Evolutionary conservation across 1,140 invertebrate genomes (phyloP), one percentile per base, ranked within the genome.

Genomic region (Neoseiulus cucumeris): DNA sequence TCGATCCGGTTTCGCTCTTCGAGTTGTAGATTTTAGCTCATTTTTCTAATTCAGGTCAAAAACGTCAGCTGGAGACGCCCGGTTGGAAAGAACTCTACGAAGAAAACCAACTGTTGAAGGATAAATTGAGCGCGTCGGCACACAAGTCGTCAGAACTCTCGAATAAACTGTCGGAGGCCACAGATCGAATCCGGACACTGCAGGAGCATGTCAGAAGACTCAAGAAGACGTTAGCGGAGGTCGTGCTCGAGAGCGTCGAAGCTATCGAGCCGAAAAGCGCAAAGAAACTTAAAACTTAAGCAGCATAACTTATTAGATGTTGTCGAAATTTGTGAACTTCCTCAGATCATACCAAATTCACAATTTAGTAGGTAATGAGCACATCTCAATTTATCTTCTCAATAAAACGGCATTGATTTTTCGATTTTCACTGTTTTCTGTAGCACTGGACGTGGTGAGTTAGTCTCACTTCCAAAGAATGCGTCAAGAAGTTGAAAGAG

Each of bases 191-290:
- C 17, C 51, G 51, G 4, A 59, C 25, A 5, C 22, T 59, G 9
- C 25, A 59, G 33, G 51, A 59, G 14, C 51, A 59, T 25, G 51
- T 59, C 14, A 33, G 25, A 2, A 59, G 51, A 25, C 51, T 59
- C 51, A 59, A 59, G 51, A 59, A 59, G 22, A 59, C 51, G 14
- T 20, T 59, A 17, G 51, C 51, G 25, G 51, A 59, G 22, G 51
- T 59, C 2, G 51, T 59, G 14, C 25, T 59, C 25, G 51, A 59
- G 51, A 59, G 51, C 22, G 51, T 59, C 22, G 51, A 59, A 33
- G 22, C 33, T 59, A 59, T 25, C 14, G 22, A n/a, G 22, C 2
- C 22, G 51, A 17, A 59, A 9, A 17, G 14, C 14, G 22, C 12
- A 9, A 20, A 25, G 12, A 59, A 59, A 59, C 22, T 17, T 25